phyloP scores from a whole-genome alignment of 2,888 invertebrate species.

The Frankliniella intonsa region DNA sequence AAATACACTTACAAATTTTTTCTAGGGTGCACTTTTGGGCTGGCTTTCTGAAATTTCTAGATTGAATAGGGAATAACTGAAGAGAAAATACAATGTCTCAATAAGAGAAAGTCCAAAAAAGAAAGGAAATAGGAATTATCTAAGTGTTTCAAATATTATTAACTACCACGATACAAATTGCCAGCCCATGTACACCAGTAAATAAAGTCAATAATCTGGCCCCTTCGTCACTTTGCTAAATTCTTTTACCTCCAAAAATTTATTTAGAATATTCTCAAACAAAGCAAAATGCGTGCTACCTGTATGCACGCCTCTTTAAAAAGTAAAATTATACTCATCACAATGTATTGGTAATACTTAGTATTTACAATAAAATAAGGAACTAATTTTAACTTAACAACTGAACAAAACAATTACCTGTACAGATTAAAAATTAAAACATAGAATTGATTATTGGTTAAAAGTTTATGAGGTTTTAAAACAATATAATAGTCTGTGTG shows the following conservation, averaged over 20 bases:
- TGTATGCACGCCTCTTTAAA: neutral
- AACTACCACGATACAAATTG: neutral
- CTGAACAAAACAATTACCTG: slow-evolving; percentile 7
- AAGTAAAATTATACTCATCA: neutral
- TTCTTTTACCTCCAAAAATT: neutral
- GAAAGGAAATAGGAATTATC: too few species aligned
- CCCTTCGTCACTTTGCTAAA: neutral
- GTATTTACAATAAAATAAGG: neutral
- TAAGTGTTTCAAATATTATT: too few species aligned
- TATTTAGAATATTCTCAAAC: neutral
- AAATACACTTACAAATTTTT: neutral
- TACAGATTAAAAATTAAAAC: neutral
- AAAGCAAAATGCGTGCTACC: neutral
- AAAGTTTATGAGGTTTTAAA: neutral
- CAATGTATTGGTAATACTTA: neutral
- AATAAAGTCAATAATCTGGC: slow-evolving; percentile 13
- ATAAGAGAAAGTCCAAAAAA: too few species aligned
- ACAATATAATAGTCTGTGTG: neutral
- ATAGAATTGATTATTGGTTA: neutral
- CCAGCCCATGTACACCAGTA: neutral
- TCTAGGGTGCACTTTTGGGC: neutral
- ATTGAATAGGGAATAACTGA: too few species aligned
- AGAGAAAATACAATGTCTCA: too few species aligned
- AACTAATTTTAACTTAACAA: neutral
- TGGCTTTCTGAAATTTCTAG: neutral